Evolutionary conservation across 2,113 vertebrate genomes (phyloP).

Genomic region (Bubalus kerabau): DNA sequence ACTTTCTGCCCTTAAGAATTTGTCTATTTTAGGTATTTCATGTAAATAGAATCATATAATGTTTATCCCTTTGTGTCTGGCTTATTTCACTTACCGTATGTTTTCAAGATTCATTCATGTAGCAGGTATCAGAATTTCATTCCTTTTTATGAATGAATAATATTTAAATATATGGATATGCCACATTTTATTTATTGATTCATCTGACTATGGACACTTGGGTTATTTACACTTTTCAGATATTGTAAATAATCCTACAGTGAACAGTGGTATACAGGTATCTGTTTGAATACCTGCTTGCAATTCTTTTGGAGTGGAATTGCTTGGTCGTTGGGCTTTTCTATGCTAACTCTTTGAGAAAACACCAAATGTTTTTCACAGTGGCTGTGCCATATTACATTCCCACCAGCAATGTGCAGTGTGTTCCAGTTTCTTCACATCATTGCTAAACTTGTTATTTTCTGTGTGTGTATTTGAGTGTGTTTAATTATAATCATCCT

Average conservation of each 20-base stretch:
- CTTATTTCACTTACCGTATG: slow-evolving; percentile 4
- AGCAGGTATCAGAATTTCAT: not conserved
- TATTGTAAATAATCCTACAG: not conserved
- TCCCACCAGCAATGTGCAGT: not conserved
- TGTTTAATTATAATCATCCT: not conserved
- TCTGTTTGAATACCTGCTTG: not conserved
- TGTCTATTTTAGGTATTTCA: not conserved
- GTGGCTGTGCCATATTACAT: not conserved
- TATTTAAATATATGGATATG: not conserved
- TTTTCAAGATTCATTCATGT: not conserved
- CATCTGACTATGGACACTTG: not conserved
- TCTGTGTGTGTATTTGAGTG: not conserved
- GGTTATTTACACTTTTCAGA: not conserved
- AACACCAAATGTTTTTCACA: not conserved
- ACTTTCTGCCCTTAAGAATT: not conserved
- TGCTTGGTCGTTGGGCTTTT: not conserved
- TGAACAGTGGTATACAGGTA: not conserved
- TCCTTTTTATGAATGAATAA: slow-evolving; percentile 7
- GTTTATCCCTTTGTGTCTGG: not conserved
- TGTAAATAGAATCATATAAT: not conserved
- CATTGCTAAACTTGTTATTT: not conserved
- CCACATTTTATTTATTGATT: not conserved
- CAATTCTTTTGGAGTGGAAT: not conserved
- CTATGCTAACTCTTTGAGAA: not conserved
- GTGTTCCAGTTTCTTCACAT: not conserved